Conservation (phyloP, 2,113 vertebrate genomes). For the Junco hyemalis region DNA sequence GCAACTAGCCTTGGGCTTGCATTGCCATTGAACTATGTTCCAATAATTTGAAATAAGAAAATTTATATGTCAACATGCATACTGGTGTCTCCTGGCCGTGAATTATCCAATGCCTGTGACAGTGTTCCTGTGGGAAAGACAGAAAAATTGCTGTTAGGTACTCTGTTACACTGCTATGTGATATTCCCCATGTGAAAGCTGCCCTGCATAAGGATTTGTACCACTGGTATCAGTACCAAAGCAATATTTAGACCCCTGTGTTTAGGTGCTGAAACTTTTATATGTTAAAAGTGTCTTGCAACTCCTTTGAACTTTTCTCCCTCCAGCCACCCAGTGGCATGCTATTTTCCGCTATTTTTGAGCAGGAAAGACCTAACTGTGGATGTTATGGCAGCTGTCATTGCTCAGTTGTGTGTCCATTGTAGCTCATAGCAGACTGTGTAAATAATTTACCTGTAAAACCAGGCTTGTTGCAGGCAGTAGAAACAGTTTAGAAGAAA, state of each 20-base stretch:
- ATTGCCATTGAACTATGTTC: background rate
- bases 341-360: background rate
- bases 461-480: background rate
- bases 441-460: background rate
- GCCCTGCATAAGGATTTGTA: background rate
- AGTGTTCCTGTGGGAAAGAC: background rate
- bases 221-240: background rate
- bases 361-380: background rate
- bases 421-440: background rate
- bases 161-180: background rate
- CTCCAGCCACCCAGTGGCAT: background rate
- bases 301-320: background rate
- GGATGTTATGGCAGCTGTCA: background rate
- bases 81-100: background rate
- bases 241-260: fast-evolving
- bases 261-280: background rate
- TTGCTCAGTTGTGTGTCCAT: background rate
- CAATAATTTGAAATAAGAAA: background rate
- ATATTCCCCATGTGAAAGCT: background rate
- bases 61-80: background rate
- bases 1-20: background rate
- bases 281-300: background rate
- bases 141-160: background rate
- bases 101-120: background rate
- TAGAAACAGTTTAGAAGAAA: background rate